Percentiles rank a stretch among this genome's conserved stretches.
phyloP scores from a whole-genome alignment of 92 coral and sea anemone genomes.

The Pocillopora meandrina region DNA sequence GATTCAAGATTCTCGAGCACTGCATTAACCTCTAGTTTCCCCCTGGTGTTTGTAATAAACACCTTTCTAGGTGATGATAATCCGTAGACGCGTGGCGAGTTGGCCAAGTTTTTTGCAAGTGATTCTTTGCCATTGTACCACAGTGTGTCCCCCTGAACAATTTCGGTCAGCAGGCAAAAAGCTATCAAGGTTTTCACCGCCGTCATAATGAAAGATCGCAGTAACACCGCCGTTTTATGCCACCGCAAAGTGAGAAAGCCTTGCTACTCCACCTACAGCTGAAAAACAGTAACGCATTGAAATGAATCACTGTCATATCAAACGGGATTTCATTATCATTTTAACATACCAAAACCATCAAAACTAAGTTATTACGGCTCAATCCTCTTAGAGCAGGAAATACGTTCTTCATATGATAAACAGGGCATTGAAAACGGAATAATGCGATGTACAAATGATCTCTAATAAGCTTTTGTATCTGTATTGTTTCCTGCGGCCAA shows the following conservation, averaged over 20 bases:
- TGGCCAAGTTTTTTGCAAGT: background rate
- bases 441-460: conserved; percentile 19
- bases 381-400: background rate
- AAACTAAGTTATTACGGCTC: conserved; percentile 4
- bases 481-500: conserved; percentile 19
- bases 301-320: background rate
- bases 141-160: background rate
- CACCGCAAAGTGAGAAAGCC: background rate
- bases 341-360: background rate
- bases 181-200: background rate
- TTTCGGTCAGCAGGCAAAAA: conserved; percentile 1
- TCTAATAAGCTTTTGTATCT: conserved; percentile 16
- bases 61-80: background rate
- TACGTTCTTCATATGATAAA: conserved; percentile 34
- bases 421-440: conserved; percentile 23
- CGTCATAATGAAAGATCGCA: background rate
- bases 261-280: no score
- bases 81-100: background rate
- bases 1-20: background rate
- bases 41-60: background rate
- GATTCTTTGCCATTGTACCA: conserved; percentile 11
- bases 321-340: background rate
- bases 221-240: conserved; percentile 1
- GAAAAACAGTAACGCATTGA: background rate
- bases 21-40: background rate